Conservation (phyloP, 92 coral and sea anemone genomes). For the Bergia sp. region DNA sequence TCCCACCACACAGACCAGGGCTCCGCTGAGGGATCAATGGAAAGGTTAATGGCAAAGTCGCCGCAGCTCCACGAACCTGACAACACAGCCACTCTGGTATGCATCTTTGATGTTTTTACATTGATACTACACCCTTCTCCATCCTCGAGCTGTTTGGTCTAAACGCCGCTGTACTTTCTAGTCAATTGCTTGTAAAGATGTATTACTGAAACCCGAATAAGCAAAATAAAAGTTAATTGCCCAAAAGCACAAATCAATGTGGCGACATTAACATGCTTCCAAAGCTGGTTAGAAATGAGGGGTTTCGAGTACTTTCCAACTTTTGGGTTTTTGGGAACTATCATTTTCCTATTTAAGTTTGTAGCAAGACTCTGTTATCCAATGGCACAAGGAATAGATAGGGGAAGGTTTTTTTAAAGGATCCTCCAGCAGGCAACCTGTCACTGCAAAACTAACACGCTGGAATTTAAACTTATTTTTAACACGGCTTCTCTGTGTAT, state of each 20-base stretch:
- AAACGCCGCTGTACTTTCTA: not conserved
- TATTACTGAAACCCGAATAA: not conserved
- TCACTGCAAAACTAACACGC: too few species aligned
- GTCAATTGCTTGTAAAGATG: not conserved
- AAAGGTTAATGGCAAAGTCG: slow-evolving; percentile 60
- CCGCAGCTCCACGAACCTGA: slow-evolving; percentile 1
- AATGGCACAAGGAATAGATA: too few species aligned
- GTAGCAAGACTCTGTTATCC: too few species aligned
- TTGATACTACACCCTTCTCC: not conserved
- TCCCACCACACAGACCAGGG: slow-evolving; percentile 62
- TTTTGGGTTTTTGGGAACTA: too few species aligned
- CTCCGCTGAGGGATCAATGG: slow-evolving; percentile 61
- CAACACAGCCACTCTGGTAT: slow-evolving; percentile 30
- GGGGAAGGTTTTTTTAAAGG: too few species aligned
- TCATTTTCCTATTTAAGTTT: too few species aligned
- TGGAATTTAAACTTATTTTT: too few species aligned
- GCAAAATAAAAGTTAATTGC: not conserved
- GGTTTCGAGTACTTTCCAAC: too few species aligned
- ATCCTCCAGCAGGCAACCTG: too few species aligned
- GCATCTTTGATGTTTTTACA: not conserved
- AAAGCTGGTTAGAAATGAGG: too few species aligned
- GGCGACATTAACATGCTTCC: not conserved
- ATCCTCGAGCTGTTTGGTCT: not conserved
- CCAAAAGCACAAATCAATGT: not conserved
- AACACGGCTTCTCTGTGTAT: too few species aligned